Base-by-base conservation (phyloP, 2,113 vertebrate genomes). In the Nothocercus julius region DNA sequence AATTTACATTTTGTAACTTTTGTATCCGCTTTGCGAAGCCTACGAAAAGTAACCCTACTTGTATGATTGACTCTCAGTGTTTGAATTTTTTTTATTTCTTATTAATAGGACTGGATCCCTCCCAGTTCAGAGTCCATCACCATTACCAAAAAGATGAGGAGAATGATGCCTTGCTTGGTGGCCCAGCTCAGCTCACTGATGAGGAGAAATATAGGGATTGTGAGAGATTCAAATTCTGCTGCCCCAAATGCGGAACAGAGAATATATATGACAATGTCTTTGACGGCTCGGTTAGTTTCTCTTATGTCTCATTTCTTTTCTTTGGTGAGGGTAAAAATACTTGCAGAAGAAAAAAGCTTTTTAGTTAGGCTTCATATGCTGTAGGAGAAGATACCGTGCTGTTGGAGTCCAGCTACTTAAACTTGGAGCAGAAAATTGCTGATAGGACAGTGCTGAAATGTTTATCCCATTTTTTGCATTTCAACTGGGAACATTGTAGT, bases 171-270 rank as follows among this genome's bases (percentile, higher is more conserved):
- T 97, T 97, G 67, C 97, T 99, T 96, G 99, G 99, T 90, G 98
- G 98, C 87, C 98, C 98, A 42, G 98, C 98, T 85, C 99, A 99
- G 96, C 98, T 99, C 90, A 99, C 98, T 1, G 99, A 99, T 68
- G 99, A 99, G 95, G 99, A 99, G 96, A 99, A 99, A 78, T 99
- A 99, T 74, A 99, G 97, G 81, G 98, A 99, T 94, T 99, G 99
- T 47, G 99, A 99, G 95, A 98, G 98, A 95, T 99, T 99, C 97
- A 98, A 98, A 76, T 99, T 99, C 97, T 92, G 97, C 91, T 99
- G 99, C 93, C 98, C 98, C 15, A 97, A 97, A 49, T 99, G 99
- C 5, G 98, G 98, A 94, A 99, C 98, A 1, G 98, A 99, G 94
- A 99, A 99, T 97, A 98, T 99, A 98, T 99, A 99, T 80, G 98